These are phyloP conservation scores for Nemapogon koenigi DNA, from an alignment of 2,888 invertebrate genomes.

Conservation along the genomic window DNA sequence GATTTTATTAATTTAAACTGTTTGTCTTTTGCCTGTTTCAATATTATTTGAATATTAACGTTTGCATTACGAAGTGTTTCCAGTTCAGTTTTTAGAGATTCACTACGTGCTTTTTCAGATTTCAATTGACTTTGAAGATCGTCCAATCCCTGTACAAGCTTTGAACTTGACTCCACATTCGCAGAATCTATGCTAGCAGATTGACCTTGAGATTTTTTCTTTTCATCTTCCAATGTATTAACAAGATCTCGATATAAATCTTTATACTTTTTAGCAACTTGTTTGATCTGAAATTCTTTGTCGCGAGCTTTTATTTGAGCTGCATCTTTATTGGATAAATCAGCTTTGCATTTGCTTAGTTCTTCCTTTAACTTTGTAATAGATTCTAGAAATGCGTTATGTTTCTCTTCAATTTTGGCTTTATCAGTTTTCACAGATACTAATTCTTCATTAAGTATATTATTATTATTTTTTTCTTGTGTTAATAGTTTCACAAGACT, in stretches of 20 bases:
- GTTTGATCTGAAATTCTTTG: constrained; percentile 78
- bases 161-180: constrained; percentile 52
- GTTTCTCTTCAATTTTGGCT: constrained; percentile 71
- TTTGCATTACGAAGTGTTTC: constrained; percentile 69
- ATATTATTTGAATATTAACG: constrained; percentile 69
- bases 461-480: constrained; percentile 74
- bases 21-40: constrained; percentile 77
- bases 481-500: constrained; percentile 79
- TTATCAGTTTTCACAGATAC: constrained; percentile 69
- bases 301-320: constrained; percentile 71
- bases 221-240: constrained; percentile 25
- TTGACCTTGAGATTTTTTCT: constrained; percentile 63
- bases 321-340: constrained; percentile 70
- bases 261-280: constrained; percentile 93
- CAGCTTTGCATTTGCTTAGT: constrained; percentile 68
- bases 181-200: constrained; percentile 52
- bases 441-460: constrained; percentile 73
- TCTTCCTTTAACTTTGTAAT: constrained; percentile 69
- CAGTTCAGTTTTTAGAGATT: constrained; percentile 70
- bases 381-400: constrained; percentile 67
- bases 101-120: constrained; percentile 64
- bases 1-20: constrained; percentile 76
- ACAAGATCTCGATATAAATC: constrained; percentile 61
- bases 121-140: constrained; percentile 32
- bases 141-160: constrained; percentile 27